Evolutionary conservation across 2,888 invertebrate species (phyloP), one percentile per base, ranked within the genome.

Genomic region (Lasius platythorax): DNA sequence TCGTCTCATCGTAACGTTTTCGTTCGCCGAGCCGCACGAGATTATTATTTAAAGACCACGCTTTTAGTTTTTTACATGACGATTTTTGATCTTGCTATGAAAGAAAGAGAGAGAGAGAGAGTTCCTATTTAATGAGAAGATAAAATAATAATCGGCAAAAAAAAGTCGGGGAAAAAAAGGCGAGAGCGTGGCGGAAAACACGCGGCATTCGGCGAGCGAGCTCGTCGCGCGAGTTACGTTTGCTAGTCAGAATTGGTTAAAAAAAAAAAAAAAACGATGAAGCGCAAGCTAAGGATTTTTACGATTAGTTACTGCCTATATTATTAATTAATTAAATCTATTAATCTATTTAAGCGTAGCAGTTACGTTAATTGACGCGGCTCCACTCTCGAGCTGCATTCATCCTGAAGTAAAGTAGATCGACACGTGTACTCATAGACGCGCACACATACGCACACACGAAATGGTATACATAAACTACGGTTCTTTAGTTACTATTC

Each of bases 161-260:
- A 15, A n/a, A 68, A 9, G 12, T 53, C 18, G 30, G 28, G 18
- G 5, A 9, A 23, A 30, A 28, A 56, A 50, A 9, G 64, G 37
- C 68, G 74, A 85, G 46, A 61, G 79, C 79, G 70, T 70, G 79
- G 79, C 46, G 72, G 37, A 15, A 72, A 85, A 23, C n/a, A 50
- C 82, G 85, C 86, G 89, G 88, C 87, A 86, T 89, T 93, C 92
- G 93, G 91, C 92, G 93, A 88, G 89, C 89, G 92, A 93, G 90
- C 91, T 91, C 91, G 92, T 93, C 90, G 6, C 53, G 53, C n/a
- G 89, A 92, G 91, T 94, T 94, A 94, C 91, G 94, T 94, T 94
- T 94, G 93, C 95, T 95, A 94, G 94, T 95, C 95, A 94, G 93
- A 94, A 95, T 94, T 94, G 94, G 94, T 94, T 78, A 93, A 91